These are phyloP conservation scores for Drosophila subsilvestris DNA, from an alignment of 2,888 invertebrate genomes.

Conservation along the genomic window DNA sequence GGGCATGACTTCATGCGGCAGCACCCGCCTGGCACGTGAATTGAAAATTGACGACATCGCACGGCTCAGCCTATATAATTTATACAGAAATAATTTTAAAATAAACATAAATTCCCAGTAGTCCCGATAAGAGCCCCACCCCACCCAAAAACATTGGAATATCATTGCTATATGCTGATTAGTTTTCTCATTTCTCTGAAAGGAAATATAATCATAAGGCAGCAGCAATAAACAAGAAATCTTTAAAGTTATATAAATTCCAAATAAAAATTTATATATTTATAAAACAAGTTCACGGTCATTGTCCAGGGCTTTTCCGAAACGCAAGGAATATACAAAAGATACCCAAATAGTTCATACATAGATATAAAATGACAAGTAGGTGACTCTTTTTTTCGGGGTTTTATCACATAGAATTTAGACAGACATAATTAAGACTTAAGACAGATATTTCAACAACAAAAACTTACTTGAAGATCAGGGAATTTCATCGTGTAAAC, in stretches of 20 bases:
- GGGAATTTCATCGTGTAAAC: background rate
- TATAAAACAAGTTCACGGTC: background rate
- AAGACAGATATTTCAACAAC: too few relatives aligned
- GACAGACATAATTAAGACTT: too few relatives aligned
- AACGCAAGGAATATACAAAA: background rate
- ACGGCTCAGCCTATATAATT: constrained; percentile 34
- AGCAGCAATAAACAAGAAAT: background rate
- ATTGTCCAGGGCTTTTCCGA: background rate
- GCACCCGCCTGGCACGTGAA: constrained; percentile 46
- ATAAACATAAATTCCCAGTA: constrained; percentile 1
- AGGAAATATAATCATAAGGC: background rate
- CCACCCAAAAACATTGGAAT: background rate
- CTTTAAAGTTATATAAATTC: background rate
- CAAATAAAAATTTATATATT: background rate
- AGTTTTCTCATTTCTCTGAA: background rate
- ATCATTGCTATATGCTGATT: background rate
- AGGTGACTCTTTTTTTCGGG: too few relatives aligned
- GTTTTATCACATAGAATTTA: too few relatives aligned
- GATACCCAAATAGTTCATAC: background rate
- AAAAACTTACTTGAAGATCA: too few relatives aligned
- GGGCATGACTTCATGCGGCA: constrained; percentile 27
- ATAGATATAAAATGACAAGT: background rate
- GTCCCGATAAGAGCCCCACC: background rate
- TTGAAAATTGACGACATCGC: constrained; percentile 25
- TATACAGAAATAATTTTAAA: constrained; percentile 40